A percentile compares a stretch with the other conserved stretches of the same genome.
Evolutionary conservation across 2,888 invertebrate species (phyloP).

Genomic region (Parapristionchus giblindavisi): DNA sequence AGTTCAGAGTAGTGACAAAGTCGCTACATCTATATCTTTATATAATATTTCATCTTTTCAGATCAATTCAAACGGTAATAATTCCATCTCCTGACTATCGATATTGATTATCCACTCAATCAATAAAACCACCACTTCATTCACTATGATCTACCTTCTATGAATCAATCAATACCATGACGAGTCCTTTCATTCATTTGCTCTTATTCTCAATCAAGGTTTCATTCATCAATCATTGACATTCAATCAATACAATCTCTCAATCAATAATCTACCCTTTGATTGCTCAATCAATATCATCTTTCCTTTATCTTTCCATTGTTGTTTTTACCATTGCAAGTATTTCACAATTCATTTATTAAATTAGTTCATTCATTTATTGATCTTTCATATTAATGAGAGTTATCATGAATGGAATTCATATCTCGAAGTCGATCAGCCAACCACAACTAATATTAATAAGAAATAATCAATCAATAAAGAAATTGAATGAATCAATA

Average conservation of each 20-base stretch:
- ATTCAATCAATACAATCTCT: constrained; percentile 26
- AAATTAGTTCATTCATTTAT: not conserved
- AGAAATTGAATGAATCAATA: not conserved
- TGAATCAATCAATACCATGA: not conserved
- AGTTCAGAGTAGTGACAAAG: too few relatives aligned
- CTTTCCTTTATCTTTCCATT: not conserved
- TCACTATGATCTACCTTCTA: constrained; percentile 7
- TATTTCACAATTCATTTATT: not conserved
- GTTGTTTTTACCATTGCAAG: not conserved
- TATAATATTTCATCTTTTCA: not conserved
- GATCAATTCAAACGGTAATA: constrained; percentile 12
- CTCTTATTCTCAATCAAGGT: not conserved
- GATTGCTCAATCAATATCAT: constrained; percentile 28
- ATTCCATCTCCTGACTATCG: constrained; percentile 36
- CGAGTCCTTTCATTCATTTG: constrained; percentile 10
- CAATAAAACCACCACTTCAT: constrained; percentile 17
- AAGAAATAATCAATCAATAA: not conserved
- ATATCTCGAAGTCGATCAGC: constrained; percentile 25
- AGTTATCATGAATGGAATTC: not conserved
- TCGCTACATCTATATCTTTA: too few relatives aligned
- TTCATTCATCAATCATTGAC: not conserved
- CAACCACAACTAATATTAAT: constrained; percentile 23
- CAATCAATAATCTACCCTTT: not conserved
- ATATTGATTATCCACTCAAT: not conserved
- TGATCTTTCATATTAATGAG: not conserved